Conservation (phyloP, 1,140 invertebrate species). For the Lordiphosa collinella region DNA sequence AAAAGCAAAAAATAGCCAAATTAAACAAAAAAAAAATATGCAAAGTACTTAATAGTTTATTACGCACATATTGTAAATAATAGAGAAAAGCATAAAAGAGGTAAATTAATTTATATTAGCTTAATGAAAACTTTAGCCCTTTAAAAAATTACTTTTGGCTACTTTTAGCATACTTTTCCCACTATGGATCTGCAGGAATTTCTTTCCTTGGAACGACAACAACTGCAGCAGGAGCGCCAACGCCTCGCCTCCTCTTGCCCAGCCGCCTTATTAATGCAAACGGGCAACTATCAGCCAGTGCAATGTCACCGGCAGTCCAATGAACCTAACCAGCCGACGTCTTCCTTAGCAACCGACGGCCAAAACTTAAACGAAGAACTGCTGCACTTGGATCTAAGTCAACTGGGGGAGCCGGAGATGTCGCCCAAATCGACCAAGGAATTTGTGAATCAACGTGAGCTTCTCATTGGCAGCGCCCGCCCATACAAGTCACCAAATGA, state of each 20-base stretch:
- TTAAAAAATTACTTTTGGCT: neutral
- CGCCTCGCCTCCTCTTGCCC: slow-evolving; percentile 45
- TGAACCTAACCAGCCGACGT: slow-evolving; percentile 39
- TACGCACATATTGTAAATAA: neutral
- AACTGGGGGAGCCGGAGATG: neutral
- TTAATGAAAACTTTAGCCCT: neutral
- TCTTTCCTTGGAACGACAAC: slow-evolving; percentile 47
- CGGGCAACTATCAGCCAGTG: slow-evolving; percentile 18
- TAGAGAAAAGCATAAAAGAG: neutral
- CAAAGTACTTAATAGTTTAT: neutral
- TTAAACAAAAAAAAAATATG: neutral
- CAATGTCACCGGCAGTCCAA: slow-evolving; percentile 65
- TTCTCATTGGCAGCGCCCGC: slow-evolving; percentile 61
- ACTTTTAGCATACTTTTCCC: neutral
- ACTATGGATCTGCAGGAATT: slow-evolving; percentile 60
- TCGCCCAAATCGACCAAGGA: slow-evolving; percentile 58
- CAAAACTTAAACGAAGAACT: slow-evolving; percentile 43
- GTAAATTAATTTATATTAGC: neutral
- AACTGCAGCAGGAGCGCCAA: slow-evolving; percentile 48
- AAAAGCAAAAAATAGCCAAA: too few relatives aligned
- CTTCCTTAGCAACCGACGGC: slow-evolving; percentile 56
- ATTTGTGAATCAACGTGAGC: slow-evolving; percentile 61
- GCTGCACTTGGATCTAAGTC: slow-evolving; percentile 33
- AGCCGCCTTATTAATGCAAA: slow-evolving; percentile 38
- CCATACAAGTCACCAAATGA: slow-evolving; percentile 67